Evolutionary conservation across 1,140 invertebrate species (phyloP), one percentile per base, ranked within the genome.

Genomic region (Cryptotermes secundus): DNA sequence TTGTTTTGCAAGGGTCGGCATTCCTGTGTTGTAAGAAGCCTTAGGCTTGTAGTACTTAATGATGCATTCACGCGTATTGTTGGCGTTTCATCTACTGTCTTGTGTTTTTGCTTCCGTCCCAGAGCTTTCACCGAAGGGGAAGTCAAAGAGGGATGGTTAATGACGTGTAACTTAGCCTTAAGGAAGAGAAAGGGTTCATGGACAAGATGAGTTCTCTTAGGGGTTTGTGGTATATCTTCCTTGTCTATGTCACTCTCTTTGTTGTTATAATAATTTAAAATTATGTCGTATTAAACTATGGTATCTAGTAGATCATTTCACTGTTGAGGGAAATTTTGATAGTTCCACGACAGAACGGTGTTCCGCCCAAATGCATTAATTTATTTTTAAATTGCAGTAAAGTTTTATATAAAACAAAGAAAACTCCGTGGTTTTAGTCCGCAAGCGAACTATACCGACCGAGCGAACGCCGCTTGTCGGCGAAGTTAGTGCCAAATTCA

Each of bases 11-110:
- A 2, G 16, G 45, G 16, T 49, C 22, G 45, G 45, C 22, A 49
- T 16, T 72, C 59, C 14, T n/a, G 59, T n/a, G 7, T 16, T 72
- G 59, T 31, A 31, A 49, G 45, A 72, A 31, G 59, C 26, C 26
- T 31, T 14, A n/a, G 59, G 59, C 59, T 72, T 72, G 59, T 72
- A 72, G 26, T 4, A 72, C n/a, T 72, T 72, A 72, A 72, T 72
- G 59, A 72, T 31, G 26, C n/a, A 72, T 26, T 14, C 59, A 31
- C 14, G 59, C 59, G 59, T 72, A 72, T 72, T 72, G 59, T 72
- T 72, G n/a, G 59, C n/a, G 59, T 72, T 72, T 72, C 26, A 72
- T 72, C 59, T 31, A 72, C 59, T 72, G 31, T 72, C 59, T 72
- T 72, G n/a, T 72, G 59, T 72, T 72, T 72, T 72, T 72, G 59